Conservation (phyloP, 2,888 invertebrate genomes). For the Cerastis leucographa region DNA sequence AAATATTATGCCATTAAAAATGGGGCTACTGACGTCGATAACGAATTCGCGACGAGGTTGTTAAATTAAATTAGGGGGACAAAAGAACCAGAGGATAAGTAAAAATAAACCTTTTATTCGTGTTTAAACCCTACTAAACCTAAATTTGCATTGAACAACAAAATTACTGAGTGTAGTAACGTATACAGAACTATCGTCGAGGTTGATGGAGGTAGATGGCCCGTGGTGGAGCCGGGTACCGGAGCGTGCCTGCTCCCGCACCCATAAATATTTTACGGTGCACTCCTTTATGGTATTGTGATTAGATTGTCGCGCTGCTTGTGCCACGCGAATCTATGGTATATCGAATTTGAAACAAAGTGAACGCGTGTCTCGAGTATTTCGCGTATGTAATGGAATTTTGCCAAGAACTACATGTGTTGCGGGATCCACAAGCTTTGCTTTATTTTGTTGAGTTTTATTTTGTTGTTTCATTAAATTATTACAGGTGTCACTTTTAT, state of each 20-base stretch:
- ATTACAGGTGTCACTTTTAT: conserved; percentile 45
- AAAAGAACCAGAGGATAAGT: conserved; percentile 5
- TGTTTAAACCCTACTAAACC: conserved; percentile 51
- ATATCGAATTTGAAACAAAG: conserved; percentile 83
- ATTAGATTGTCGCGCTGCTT: conserved; percentile 83
- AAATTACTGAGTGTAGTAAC: conserved; percentile 58
- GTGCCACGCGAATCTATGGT: conserved; percentile 80
- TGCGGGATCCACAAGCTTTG: conserved; percentile 58
- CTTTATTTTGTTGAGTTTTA: too few species aligned
- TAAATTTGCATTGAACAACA: conserved; percentile 61
- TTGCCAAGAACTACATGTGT: conserved; percentile 63
- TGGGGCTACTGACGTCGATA: conserved; percentile 2
- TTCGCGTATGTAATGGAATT: conserved; percentile 67
- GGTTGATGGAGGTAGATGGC: conserved; percentile 73
- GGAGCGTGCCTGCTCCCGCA: conserved; percentile 82
- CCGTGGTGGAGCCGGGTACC: conserved; percentile 77
- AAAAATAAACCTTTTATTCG: conserved; percentile 54
- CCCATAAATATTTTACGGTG: conserved; percentile 87
- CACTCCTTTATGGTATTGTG: conserved; percentile 85
- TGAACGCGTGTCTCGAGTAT: conserved; percentile 72
- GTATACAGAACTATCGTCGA: conserved; percentile 63
- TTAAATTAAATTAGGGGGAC: conserved; percentile 6
- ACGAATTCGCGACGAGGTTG: background rate
- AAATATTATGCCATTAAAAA: conserved; percentile 52
- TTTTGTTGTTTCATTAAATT: conserved; percentile 50